These are phyloP conservation scores for Myioborus melanocephalus DNA, from an alignment of 2,797 vertebrate species.

Conservation along the genomic window DNA sequence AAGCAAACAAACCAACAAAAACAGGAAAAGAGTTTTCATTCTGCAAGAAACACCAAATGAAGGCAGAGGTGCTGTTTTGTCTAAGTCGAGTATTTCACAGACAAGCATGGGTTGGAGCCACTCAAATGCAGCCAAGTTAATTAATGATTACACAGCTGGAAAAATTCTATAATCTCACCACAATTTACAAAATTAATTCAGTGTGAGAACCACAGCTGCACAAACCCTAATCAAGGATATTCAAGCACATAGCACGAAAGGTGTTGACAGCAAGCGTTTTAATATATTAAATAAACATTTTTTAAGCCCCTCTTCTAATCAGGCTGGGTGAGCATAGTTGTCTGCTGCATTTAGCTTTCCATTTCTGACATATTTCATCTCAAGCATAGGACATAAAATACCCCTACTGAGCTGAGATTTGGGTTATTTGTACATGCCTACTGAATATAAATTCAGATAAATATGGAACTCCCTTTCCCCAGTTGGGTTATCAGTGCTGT, in stretches of 20 bases:
- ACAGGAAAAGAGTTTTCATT: background rate
- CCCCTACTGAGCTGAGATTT: background rate
- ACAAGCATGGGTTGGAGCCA: constrained; percentile 25
- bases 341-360: constrained; percentile 22
- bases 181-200: constrained; percentile 66
- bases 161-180: constrained; percentile 59
- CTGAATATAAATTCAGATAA: background rate
- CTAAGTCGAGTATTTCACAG: constrained; percentile 22
- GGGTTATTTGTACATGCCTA: background rate
- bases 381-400: background rate
- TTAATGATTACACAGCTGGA: constrained; percentile 69
- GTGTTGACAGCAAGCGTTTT: constrained; percentile 37
- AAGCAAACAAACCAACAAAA: background rate
- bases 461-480: background rate
- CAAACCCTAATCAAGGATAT: constrained; percentile 51
- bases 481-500: background rate
- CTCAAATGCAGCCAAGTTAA: constrained; percentile 63
- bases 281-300: constrained; percentile 64
- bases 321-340: constrained; percentile 2
- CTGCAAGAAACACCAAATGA: background rate
- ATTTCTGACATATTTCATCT: constrained; percentile 13
- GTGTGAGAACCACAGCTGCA: constrained; percentile 53
- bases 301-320: constrained; percentile 20
- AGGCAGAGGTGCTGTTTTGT: constrained; percentile 27
- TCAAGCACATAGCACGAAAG: constrained; percentile 50